Evolutionary conservation across 2,888 invertebrate genomes (phyloP).

Genomic region (Acanthococcus lagerstroemiae): DNA sequence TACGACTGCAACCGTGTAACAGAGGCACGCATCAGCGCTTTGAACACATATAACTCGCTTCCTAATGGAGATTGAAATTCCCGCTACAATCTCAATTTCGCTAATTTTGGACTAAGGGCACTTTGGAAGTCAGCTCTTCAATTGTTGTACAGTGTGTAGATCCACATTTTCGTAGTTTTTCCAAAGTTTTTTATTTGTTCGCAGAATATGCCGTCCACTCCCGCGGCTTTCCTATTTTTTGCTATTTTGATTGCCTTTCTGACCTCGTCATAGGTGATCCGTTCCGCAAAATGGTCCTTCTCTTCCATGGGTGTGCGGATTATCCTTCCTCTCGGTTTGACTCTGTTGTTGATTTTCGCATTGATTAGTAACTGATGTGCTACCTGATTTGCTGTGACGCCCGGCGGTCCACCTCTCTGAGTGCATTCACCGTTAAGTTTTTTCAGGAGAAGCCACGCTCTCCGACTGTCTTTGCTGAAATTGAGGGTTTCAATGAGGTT

Average conservation of each 20-base stretch:
- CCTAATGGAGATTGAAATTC: too few relatives aligned
- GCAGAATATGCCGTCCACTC: not conserved
- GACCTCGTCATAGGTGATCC: not conserved
- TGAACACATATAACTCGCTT: too few relatives aligned
- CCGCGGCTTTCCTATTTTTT: not conserved
- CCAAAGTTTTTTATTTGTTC: conserved; percentile 3
- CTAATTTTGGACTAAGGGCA: too few relatives aligned
- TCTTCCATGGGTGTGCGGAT: too few relatives aligned
- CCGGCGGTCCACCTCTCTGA: not conserved
- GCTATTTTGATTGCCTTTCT: not conserved
- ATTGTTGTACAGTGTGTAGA: not conserved
- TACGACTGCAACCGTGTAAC: too few relatives aligned
- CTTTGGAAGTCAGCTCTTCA: too few relatives aligned
- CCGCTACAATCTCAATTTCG: too few relatives aligned
- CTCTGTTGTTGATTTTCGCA: not conserved
- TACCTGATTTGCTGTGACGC: not conserved
- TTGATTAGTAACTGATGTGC: not conserved
- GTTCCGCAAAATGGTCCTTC: not conserved
- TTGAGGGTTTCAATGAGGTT: too few relatives aligned
- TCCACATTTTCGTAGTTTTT: not conserved
- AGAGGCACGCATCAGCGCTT: too few relatives aligned
- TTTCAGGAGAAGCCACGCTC: too few relatives aligned
- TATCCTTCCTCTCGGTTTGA: too few relatives aligned
- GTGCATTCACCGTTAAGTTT: not conserved
- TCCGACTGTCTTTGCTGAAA: too few relatives aligned